Evolutionary conservation across 2,888 invertebrate genomes (phyloP).

Genomic region (Gortyna flavago): DNA sequence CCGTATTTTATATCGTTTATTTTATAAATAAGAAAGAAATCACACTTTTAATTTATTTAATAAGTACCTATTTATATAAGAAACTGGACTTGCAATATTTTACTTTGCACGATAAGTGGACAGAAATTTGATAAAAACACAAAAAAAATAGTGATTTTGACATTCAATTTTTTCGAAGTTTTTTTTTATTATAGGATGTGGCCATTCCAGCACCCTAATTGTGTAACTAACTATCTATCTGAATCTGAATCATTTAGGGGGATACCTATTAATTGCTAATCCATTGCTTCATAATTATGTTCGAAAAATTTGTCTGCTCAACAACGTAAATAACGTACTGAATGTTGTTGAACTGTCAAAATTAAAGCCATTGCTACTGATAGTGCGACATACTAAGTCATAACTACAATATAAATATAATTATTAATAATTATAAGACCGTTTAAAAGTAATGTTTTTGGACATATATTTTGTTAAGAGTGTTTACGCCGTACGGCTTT

Average conservation of each 20-base stretch:
- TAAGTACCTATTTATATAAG: slow-evolving; percentile 6
- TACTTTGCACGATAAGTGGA: slow-evolving; percentile 43
- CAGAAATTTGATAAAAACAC: slow-evolving; percentile 44
- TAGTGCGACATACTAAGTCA: too few species aligned
- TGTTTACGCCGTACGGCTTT: too few species aligned
- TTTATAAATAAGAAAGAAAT: slow-evolving; percentile 18
- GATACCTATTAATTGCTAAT: too few species aligned
- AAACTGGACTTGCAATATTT: slow-evolving; percentile 15
- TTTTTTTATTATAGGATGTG: neutral
- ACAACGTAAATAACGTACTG: too few species aligned
- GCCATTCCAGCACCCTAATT: neutral
- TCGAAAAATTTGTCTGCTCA: too few species aligned
- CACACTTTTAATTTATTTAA: slow-evolving; percentile 35
- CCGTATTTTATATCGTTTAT: neutral
- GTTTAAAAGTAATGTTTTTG: neutral
- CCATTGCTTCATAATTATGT: too few species aligned
- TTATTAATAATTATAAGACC: neutral
- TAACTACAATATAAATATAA: too few species aligned
- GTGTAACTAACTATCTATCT: too few species aligned
- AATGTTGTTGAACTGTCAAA: too few species aligned
- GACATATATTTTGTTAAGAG: too few species aligned
- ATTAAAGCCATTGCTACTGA: too few species aligned
- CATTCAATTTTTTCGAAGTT: neutral
- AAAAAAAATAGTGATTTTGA: neutral
- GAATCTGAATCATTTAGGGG: too few species aligned